These are phyloP conservation scores for Donacobius atricapilla DNA, from an alignment of 2,113 vertebrate genomes.

Conservation along the genomic window DNA sequence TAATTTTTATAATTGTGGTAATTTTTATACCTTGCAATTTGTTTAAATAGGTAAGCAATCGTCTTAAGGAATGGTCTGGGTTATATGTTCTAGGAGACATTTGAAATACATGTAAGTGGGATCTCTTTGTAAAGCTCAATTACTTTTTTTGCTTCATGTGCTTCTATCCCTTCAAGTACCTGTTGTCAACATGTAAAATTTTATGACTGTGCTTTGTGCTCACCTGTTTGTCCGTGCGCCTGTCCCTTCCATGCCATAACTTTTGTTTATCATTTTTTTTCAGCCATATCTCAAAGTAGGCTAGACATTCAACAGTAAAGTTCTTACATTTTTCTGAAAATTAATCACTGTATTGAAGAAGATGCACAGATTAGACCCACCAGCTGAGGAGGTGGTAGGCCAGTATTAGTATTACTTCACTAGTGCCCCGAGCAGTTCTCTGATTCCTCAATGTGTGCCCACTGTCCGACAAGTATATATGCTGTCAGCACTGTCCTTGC, in stretches of 20 bases:
- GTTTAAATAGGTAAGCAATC: not conserved
- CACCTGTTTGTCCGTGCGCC: not conserved
- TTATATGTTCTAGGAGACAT: not conserved
- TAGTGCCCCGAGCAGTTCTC: not conserved
- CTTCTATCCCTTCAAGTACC: not conserved
- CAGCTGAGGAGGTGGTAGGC: not conserved
- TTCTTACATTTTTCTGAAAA: not conserved
- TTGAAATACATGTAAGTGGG: not conserved
- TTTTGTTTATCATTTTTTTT: not conserved
- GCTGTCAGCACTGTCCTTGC: not conserved
- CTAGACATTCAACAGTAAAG: not conserved
- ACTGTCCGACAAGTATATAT: rapidly evolving
- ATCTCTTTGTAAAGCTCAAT: not conserved
- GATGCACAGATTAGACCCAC: rapidly evolving
- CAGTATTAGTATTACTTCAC: not conserved
- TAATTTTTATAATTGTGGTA: not conserved
- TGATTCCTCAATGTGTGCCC: rapidly evolving
- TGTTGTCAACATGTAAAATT: not conserved
- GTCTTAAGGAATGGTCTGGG: not conserved
- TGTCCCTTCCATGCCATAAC: not conserved
- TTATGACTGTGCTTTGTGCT: not conserved
- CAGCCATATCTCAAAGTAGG: not conserved
- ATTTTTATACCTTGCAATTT: not conserved
- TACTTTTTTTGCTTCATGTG: not conserved
- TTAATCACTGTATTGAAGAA: not conserved